Base-by-base conservation (phyloP, 2,888 invertebrate species). In the Boloria selene region DNA sequence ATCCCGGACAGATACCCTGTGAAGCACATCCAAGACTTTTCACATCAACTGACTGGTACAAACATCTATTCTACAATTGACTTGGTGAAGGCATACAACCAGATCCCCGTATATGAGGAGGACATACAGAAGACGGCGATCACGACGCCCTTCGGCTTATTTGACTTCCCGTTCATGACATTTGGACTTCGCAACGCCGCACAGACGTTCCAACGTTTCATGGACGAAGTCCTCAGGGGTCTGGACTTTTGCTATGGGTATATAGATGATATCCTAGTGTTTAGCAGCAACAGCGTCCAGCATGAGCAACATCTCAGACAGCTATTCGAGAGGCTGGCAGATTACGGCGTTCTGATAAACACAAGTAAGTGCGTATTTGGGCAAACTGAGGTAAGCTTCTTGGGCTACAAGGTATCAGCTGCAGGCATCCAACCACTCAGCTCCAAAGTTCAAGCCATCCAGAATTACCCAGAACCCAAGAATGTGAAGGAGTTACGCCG, bases 1-100 rank as follows among this genome's bases (percentile, higher is more conserved):
- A 50, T 70, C 14, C 53, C 72, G 16, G 55, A 55, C 42, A 42
- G 17, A n/a, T 55, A 55, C 31, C 55, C 55, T 16, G 42, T 44
- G 17, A 42, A 18, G 13, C 44, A 45, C 22, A 56, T 56, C 18
- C n/a, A 56, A 6, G 45, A 56, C 18, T 45, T 38, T n/a, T 26
- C 53, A 10, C 53, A 54, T 31, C n/a, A 18, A 16, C 17, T 55
- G 44, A 13, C 55, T 55, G 55, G 55, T 55, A 17, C 14, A 42
- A 55, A 42, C 17, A 42, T 13, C 44, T 45, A 42, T 14, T 55
- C 22, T 18, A 42, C 18, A 5, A 42, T 55, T 17, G 44, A 55
- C 18, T 18, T 44, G 17, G 44, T 55, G 17, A 55, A 55, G 59
- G 38, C 31, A 13, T 50, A 49, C 50, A 50, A 59, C 16, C 49